Conservation (phyloP, 2,888 invertebrate genomes). For the Brachylomia viminalis region DNA sequence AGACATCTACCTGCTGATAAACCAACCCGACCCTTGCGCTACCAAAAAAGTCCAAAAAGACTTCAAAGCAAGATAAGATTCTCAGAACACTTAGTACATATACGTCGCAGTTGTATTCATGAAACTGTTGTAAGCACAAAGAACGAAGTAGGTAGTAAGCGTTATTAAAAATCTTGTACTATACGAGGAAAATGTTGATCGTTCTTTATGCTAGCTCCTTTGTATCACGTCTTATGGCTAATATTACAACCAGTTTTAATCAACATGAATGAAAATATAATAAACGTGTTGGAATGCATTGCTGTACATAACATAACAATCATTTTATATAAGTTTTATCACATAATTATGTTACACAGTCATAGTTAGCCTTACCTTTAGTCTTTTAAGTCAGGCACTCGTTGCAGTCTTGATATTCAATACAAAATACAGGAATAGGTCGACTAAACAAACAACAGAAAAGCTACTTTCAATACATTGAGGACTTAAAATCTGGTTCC, state of each 20-base stretch:
- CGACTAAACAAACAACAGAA: slow-evolving; percentile 75
- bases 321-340: slow-evolving; percentile 24
- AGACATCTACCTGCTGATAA: slow-evolving; percentile 60
- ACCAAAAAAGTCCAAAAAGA: slow-evolving; percentile 46
- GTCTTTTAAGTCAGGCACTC: slow-evolving; percentile 64
- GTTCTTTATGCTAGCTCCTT: slow-evolving; percentile 5
- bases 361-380: slow-evolving; percentile 67
- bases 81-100: slow-evolving; percentile 40
- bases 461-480: slow-evolving; percentile 76
- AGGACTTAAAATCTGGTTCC: slow-evolving; percentile 82
- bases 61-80: slow-evolving; percentile 50
- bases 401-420: slow-evolving; percentile 63
- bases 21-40: slow-evolving; percentile 37
- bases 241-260: slow-evolving; percentile 15
- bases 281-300: slow-evolving; percentile 48
- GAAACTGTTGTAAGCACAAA: slow-evolving; percentile 21
- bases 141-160: background rate
- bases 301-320: slow-evolving; percentile 8
- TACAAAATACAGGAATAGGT: slow-evolving; percentile 58
- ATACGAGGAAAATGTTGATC: slow-evolving; percentile 9
- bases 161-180: background rate
- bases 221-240: background rate
- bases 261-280: slow-evolving; percentile 32
- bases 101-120: background rate
- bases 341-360: slow-evolving; percentile 2